Evolutionary conservation across 2,888 invertebrate species (phyloP), one percentile per base, ranked within the genome.

Genomic region (Fabriciana adippe): DNA sequence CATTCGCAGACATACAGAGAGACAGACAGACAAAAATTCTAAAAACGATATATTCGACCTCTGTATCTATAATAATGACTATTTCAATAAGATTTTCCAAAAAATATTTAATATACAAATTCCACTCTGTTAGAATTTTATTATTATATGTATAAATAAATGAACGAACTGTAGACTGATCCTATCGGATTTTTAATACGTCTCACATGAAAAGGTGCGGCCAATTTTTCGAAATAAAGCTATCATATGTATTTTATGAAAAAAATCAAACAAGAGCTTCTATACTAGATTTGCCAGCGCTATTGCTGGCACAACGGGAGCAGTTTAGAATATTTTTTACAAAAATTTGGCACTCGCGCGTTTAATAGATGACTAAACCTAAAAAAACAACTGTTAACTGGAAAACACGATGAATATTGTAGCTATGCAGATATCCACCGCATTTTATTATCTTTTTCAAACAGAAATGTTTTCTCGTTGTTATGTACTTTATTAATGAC

Each of bases 321-420:
- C 47, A 47, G 57, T 57, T 57, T 1, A 48, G 47, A 57, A 26
- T 59, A 59, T 59, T 59, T 59, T 59, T 59, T 57, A 57, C 21
- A n/a, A 47, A 59, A 59, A 59, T 47, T 59, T 59, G 57, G 57
- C 57, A 59, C 57, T 41, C 35, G 47, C 57, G 57, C 21, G 21
- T 59, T 59, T 47, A 57, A 59, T 59, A 59, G 57, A 48, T 47
- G 57, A 11, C 47, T 55, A 35, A 26, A 47, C 47, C 57, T 11
- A n/a, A 59, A 59, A 57, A 47, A 59, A 59, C 47, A 59, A 41
- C 47, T 59, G 57, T 47, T 57, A 59, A 59, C 57, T 59, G 26
- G 57, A 47, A 47, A n/a, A 11, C 26, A 15, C 57, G 45, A 47
- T 47, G 26, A 26, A 59, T 26, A 59, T 47, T 47, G 21, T 45